phyloP scores from a whole-genome alignment of 1,140 invertebrate genomes.

The Intoshia linei region DNA sequence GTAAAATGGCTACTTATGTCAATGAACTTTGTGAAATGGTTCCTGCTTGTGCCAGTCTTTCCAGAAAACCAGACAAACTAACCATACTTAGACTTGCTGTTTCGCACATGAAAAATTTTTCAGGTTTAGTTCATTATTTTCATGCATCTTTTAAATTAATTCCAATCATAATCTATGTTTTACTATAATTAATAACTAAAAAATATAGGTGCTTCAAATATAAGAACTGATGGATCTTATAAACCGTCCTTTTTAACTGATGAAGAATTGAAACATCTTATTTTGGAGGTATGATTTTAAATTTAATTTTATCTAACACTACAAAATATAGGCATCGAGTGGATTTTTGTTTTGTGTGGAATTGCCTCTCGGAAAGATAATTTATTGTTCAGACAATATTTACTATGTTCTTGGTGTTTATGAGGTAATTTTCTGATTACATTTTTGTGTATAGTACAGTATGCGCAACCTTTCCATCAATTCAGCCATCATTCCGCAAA shows the following conservation, averaged over 20 bases:
- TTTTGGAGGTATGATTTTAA: slow-evolving; percentile 35
- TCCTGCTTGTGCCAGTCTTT: slow-evolving; percentile 73
- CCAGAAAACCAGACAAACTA: slow-evolving; percentile 85
- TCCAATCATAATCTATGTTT: too few species aligned
- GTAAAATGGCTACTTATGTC: slow-evolving; percentile 99
- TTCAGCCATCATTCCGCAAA: too few species aligned
- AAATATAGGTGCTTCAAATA: slow-evolving; percentile 4
- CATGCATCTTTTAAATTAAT: too few species aligned
- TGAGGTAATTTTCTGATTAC: too few species aligned
- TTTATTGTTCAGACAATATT: too few species aligned
- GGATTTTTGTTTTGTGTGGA: neutral
- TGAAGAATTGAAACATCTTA: slow-evolving; percentile 88
- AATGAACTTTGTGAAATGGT: slow-evolving; percentile 98
- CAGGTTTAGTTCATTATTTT: slow-evolving; percentile 37
- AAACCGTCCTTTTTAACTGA: slow-evolving; percentile 94
- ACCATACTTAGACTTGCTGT: slow-evolving; percentile 98
- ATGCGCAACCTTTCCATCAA: too few species aligned
- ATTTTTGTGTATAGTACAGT: too few species aligned
- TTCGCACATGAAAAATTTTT: slow-evolving; percentile 79
- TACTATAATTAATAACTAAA: neutral
- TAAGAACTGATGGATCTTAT: slow-evolving; percentile 46
- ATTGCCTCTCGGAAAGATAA: neutral
- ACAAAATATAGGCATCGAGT: slow-evolving; percentile 1
- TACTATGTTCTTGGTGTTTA: too few species aligned
- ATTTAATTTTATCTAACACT: neutral